A percentile compares a stretch with the other conserved stretches of the same genome.
These are phyloP conservation scores for Gastrophryne carolinensis DNA, from an alignment of 2,797 vertebrate genomes.

Conservation along the genomic window DNA sequence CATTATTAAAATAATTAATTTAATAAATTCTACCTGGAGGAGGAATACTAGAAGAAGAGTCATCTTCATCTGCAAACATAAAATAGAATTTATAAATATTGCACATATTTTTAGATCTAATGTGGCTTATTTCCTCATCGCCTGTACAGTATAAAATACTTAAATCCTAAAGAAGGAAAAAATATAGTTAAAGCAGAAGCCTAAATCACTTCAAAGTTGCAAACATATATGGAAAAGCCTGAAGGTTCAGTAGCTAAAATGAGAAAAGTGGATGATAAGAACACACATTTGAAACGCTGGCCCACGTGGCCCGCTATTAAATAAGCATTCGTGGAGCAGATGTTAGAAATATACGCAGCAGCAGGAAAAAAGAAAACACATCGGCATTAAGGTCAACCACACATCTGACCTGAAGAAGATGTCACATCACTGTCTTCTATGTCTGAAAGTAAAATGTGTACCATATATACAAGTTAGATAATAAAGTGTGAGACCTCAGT, in stretches of 20 bases:
- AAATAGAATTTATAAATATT: conserved; percentile 64
- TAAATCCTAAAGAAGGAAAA: conserved; percentile 65
- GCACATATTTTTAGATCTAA: not conserved
- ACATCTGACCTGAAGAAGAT: conserved; percentile 69
- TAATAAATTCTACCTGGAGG: conserved; percentile 73
- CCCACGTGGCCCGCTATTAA: conserved; percentile 59
- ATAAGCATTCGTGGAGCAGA: conserved; percentile 55
- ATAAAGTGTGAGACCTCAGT: no score
- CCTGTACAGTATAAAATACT: conserved; percentile 29
- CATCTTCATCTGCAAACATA: conserved; percentile 78
- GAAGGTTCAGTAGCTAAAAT: conserved; percentile 60
- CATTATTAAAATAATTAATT: no score
- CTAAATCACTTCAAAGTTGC: conserved; percentile 58
- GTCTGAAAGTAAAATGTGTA: conserved; percentile 63
- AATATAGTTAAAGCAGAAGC: conserved; percentile 52
- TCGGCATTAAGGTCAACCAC: conserved; percentile 62
- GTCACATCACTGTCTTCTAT: conserved; percentile 63
- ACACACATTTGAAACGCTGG: conserved; percentile 56
- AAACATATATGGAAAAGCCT: conserved; percentile 59
- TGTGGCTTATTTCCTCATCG: not conserved
- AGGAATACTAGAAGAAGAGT: conserved; percentile 64
- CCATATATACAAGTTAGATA: conserved; percentile 55
- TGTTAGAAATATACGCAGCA: conserved; percentile 59
- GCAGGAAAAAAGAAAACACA: conserved; percentile 61
- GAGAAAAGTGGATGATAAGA: conserved; percentile 26